A percentile compares a stretch with the other conserved stretches of the same genome.
These are phyloP conservation scores for Trematomus bernacchii DNA, from an alignment of 2,797 vertebrate species.

Conservation along the genomic window DNA sequence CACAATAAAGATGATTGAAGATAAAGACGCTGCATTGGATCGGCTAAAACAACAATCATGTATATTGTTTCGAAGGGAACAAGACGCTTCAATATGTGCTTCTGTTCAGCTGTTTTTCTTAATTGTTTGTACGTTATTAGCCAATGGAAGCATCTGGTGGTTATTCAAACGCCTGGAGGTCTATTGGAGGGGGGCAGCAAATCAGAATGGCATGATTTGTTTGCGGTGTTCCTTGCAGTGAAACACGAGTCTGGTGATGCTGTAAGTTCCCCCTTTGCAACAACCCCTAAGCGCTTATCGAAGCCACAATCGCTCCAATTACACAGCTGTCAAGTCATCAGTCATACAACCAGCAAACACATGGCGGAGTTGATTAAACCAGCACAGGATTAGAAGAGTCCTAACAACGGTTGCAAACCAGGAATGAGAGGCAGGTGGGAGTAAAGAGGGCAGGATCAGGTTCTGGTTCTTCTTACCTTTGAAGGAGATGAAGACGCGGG, in stretches of 20 bases:
- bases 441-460: background rate
- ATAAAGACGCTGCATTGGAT: slow-evolving; percentile 46
- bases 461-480: slow-evolving; percentile 81
- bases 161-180: slow-evolving; percentile 63
- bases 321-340: slow-evolving; percentile 56
- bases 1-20: slow-evolving; percentile 54
- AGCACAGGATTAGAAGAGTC: background rate
- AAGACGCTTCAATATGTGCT: slow-evolving; percentile 25
- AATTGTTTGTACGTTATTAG: slow-evolving; percentile 64
- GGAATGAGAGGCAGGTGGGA: slow-evolving; percentile 3
- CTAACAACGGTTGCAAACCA: slow-evolving; percentile 10
- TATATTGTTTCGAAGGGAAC: slow-evolving; percentile 30
- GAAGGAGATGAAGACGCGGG: slow-evolving; percentile 86
- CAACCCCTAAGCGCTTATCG: slow-evolving; percentile 43
- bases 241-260: slow-evolving; percentile 48
- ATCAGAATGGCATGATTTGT: slow-evolving; percentile 60
- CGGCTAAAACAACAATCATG: slow-evolving; percentile 59
- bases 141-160: slow-evolving; percentile 75
- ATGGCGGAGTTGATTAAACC: slow-evolving; percentile 36
- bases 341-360: slow-evolving; percentile 30
- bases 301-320: slow-evolving; percentile 49
- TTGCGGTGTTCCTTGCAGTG: slow-evolving; percentile 52
- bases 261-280: slow-evolving; percentile 50
- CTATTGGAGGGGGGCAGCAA: slow-evolving; percentile 43
- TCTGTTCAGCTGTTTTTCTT: slow-evolving; percentile 55